Evolutionary conservation across 2,888 invertebrate species (phyloP), one percentile per base, ranked within the genome.

Genomic region (Slavum lentiscoides): DNA sequence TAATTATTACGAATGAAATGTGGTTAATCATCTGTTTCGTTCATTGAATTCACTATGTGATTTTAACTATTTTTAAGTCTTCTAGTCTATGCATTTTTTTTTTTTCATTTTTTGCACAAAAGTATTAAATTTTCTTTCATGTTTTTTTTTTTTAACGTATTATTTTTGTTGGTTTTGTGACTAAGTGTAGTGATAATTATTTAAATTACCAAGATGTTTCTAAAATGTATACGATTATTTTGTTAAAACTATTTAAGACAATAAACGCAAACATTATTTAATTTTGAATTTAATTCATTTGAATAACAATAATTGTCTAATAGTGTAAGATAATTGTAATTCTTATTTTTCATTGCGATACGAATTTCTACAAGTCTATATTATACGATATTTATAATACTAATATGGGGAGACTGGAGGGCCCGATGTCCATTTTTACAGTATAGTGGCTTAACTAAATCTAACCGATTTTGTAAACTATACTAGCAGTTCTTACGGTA

Each of bases 1-100:
- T 94, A 90, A 89, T 13, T 39, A 58, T 13, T 39, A 58, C 4
- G 0, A 11, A 19, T 37, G n/a, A 3, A 2, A 30, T 19, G 23
- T 21, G 55, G 37, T 74, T 55, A 17, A 17, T 64, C 17, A 39
- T 66, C 9, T 21, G 30, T n/a, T 49, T 55, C 64, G 1, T 74
- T 53, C 2, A 21, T 23, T 0, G 39, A 66, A 58, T 39, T 66
- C 21, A 66, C 21, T 17, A 66, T 66, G 64, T 74, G 64, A 62
- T 62, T 49, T 49, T 49, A 55, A 66, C 53, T 64, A 30, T 64
- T 55, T 19, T 53, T 49, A 74, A 13, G 49, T 49, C 30, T 53
- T 74, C 74, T 74, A 74, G 74, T 74, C 64, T 15, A 49, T 74
- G 64, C 74, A 66, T 66, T 66, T 64, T 55, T 66, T 17, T 39